Evolutionary conservation across 2,113 vertebrate species (phyloP), one percentile per base, ranked within the genome.

Genomic region (Morphnarchus princeps): DNA sequence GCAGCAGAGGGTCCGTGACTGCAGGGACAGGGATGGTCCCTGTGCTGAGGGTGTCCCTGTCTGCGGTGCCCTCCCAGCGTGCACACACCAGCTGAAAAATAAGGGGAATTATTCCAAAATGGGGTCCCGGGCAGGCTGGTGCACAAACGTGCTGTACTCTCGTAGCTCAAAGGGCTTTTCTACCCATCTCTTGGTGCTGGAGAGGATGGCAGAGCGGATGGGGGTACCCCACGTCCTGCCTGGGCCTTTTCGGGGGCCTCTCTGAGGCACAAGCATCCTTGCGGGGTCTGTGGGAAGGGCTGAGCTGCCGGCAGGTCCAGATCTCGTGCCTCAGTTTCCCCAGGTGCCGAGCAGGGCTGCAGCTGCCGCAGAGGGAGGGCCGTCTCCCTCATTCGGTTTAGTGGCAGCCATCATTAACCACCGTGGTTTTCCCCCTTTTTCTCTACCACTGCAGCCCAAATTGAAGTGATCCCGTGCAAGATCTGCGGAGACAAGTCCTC

Each of bases 401-500:
- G 47, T 6, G 2, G 9, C 2, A 4, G 4, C 73, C 34, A 2
- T 29, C 10, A 2, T 28, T 88, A 40, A 89, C 34, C 14, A 1
- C 49, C 0, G 1, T 3, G 54, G 2, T 58, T 82, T 78, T 13
- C 22, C 31, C 36, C 32, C 4, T 13, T 36, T 34, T n/a, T 11
- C 62, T 31, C 7, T 20, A 12, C n/a, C 0, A 1, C 78, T 2
- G 0, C 97, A 99, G 99, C 99, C 97, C 99, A 99, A 98, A 99
- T 99, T 22, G 99, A 99, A 90, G 99, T 99, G 16, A 99, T 99
- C 88, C 99, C 99, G 1, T 99, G 99, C 97, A 99, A 99, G 98
- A 99, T 99, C 97, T 99, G 99, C 58, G 99, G 99, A 66, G 99
- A 99, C 97, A 99, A 99, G 71, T 99, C 99, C 49, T 99, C 99